Percentiles rank a stretch among this genome's conserved stretches.
Conservation (phyloP, 2,113 vertebrate species). For the Centropus bengalensis region DNA sequence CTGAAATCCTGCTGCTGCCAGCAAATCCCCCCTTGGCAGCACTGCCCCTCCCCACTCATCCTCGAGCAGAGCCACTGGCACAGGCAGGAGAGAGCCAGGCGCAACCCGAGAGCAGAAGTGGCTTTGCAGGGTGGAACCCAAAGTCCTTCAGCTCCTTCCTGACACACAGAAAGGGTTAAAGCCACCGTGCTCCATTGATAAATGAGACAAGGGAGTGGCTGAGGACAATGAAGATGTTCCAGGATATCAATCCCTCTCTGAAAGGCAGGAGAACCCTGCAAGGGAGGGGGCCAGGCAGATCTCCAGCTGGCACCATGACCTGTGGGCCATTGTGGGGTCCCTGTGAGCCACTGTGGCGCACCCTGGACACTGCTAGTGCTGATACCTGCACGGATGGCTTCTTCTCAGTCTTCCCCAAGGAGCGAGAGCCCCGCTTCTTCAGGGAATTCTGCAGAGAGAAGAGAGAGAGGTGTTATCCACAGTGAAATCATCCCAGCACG, state of each 20-base stretch:
- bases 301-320: not conserved
- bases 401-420: conserved; percentile 91
- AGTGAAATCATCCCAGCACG: accelerated
- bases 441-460: conserved; percentile 85
- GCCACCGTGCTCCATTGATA: not conserved
- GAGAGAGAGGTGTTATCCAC: not conserved
- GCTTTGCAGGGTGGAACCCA: too few relatives aligned
- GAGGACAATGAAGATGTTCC: conserved; percentile 19
- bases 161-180: conserved; percentile 22
- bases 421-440: conserved; percentile 90
- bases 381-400: conserved; percentile 88
- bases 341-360: accelerated
- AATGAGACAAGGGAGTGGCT: not conserved
- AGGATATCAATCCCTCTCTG: conserved; percentile 18
- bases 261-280: not conserved
- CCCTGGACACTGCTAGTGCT: accelerated
- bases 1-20: not conserved
- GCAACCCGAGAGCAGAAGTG: not conserved
- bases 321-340: not conserved
- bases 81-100: not conserved
- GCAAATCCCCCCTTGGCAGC: not conserved
- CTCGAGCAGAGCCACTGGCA: not conserved
- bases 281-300: not conserved
- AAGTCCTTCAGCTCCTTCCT: not conserved
- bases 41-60: not conserved